These are phyloP conservation scores for Contarinia nasturtii DNA, from an alignment of 1,140 invertebrate species.

Conservation along the genomic window DNA sequence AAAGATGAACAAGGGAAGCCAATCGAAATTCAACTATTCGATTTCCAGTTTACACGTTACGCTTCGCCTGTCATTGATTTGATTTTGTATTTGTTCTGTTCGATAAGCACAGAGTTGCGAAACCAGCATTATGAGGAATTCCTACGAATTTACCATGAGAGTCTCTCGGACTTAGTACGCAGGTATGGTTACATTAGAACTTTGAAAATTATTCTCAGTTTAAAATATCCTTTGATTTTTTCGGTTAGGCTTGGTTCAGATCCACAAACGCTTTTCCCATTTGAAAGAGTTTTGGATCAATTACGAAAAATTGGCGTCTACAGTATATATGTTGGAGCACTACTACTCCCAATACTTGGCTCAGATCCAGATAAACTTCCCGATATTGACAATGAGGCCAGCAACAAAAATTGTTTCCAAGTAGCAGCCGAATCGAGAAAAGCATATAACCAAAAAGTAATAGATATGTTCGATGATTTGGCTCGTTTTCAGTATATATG, in stretches of 20 bases:
- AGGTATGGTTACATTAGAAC: conserved; percentile 3
- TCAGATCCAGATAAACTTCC: background rate
- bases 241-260: conserved; percentile 5
- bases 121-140: conserved; percentile 22
- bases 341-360: background rate
- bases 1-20: conserved; percentile 8
- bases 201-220: background rate
- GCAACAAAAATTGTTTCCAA: too few relatives aligned
- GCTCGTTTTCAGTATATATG: too few relatives aligned
- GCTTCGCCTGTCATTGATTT: conserved; percentile 30
- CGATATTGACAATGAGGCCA: too few relatives aligned
- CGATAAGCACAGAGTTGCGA: conserved; percentile 25
- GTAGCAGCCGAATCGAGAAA: too few relatives aligned
- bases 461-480: too few relatives aligned
- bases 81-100: conserved; percentile 30
- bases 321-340: conserved; percentile 8
- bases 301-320: conserved; percentile 11
- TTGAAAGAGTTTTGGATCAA: conserved; percentile 10
- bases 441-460: too few relatives aligned
- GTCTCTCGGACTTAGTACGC: conserved; percentile 9
- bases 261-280: conserved; percentile 13
- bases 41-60: conserved; percentile 30
- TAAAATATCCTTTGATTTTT: background rate
- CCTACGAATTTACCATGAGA: conserved; percentile 26
- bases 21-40: conserved; percentile 20